Percentiles rank a stretch among this genome's conserved stretches.
Evolutionary conservation across 2,113 vertebrate genomes (phyloP).

Genomic region (Colius striatus): DNA sequence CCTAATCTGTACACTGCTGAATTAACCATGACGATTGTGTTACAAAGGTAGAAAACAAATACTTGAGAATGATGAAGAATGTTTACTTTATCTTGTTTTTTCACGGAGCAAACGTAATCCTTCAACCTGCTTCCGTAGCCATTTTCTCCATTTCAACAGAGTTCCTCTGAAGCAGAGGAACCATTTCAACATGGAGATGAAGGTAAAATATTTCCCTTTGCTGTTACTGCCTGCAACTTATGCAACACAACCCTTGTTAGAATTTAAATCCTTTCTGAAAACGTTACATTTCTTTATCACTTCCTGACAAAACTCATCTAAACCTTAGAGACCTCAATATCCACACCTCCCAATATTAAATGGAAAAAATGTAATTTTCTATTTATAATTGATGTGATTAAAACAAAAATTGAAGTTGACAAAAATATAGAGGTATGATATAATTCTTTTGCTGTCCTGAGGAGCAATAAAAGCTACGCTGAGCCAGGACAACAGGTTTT

Average conservation of each 20-base stretch:
- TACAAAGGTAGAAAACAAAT: background rate
- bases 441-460: background rate
- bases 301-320: slow-evolving; percentile 70
- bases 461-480: background rate
- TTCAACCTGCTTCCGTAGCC: background rate
- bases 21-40: slow-evolving; percentile 28
- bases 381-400: slow-evolving; percentile 7
- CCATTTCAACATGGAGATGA: slow-evolving; percentile 37
- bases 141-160: background rate
- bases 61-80: background rate
- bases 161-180: background rate
- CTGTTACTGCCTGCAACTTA: slow-evolving; percentile 63
- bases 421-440: background rate
- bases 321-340: background rate
- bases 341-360: background rate
- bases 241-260: slow-evolving; percentile 78
- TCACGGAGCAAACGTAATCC: background rate
- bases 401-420: background rate
- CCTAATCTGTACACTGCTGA: slow-evolving; percentile 23
- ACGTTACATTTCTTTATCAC: slow-evolving; percentile 73
- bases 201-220: slow-evolving; percentile 75
- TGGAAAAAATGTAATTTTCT: slow-evolving; percentile 4
- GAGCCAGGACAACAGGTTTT: background rate
- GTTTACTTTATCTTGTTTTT: slow-evolving; percentile 34
- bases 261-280: slow-evolving; percentile 74